Conservation (phyloP, 2,113 vertebrate genomes). For the Mobula hypostoma region DNA sequence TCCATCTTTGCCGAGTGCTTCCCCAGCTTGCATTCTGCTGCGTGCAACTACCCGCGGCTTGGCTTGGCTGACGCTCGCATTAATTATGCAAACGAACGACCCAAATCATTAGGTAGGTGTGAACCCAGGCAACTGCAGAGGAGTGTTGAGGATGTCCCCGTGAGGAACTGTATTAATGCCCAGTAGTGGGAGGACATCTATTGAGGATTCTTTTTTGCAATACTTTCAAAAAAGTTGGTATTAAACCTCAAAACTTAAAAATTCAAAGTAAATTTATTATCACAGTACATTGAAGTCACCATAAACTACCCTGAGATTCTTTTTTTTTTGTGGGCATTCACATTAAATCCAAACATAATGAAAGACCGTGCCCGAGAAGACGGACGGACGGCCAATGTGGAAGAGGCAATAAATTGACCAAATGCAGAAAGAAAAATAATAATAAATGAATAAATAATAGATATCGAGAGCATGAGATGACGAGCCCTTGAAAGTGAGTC, state of each 20-base stretch:
- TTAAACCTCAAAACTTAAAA: background rate
- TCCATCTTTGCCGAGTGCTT: conserved; percentile 54
- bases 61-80: conserved; percentile 52
- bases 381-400: too few species aligned
- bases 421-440: too few species aligned
- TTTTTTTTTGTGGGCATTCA: too few species aligned
- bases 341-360: too few species aligned
- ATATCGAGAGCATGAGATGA: too few species aligned
- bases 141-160: background rate
- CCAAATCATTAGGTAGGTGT: conserved; percentile 74
- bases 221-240: background rate
- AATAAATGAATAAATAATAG: too few species aligned
- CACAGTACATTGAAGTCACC: too few species aligned
- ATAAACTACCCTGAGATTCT: too few species aligned
- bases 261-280: too few species aligned
- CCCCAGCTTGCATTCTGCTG: conserved; percentile 50
- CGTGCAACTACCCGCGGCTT: conserved; percentile 50
- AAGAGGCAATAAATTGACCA: too few species aligned
- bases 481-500: too few species aligned
- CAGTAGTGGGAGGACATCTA: background rate
- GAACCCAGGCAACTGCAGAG: background rate
- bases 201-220: background rate
- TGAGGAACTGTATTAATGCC: background rate
- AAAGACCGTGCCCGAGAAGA: too few species aligned
- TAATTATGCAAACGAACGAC: conserved; percentile 63